Conservation (phyloP, 2,113 vertebrate species). For the Heteronetta atricapilla region DNA sequence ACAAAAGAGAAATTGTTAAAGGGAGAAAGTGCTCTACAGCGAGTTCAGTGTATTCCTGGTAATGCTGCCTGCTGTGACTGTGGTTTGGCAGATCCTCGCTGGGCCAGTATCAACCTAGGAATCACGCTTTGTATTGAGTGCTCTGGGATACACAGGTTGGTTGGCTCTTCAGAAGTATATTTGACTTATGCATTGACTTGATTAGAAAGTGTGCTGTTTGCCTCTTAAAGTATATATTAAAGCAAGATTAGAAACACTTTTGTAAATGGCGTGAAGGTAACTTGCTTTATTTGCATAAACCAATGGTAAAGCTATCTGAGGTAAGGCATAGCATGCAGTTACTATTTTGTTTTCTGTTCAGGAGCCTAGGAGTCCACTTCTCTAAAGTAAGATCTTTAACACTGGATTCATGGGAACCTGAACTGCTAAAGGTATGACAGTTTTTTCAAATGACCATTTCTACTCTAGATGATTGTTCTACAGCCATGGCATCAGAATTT, state of each 20-base stretch:
- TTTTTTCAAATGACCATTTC: not conserved
- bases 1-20: conserved; percentile 89
- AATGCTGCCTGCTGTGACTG: conserved; percentile 93
- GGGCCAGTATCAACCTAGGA: conserved; percentile 98
- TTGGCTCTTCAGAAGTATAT: not conserved
- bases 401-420: conserved; percentile 95
- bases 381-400: conserved; percentile 97
- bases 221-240: not conserved
- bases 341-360: conserved; percentile 51
- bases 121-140: conserved; percentile 97
- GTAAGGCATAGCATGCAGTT: not conserved
- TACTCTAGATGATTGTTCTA: not conserved
- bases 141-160: conserved; percentile 96
- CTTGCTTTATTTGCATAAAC: not conserved
- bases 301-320: not conserved
- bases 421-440: conserved; percentile 90
- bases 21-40: conserved; percentile 91
- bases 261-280: not conserved
- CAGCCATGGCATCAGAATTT: not conserved
- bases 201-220: not conserved
- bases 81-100: conserved; percentile 90
- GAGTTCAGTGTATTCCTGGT: conserved; percentile 89
- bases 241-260: not conserved
- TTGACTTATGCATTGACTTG: not conserved
- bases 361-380: conserved; percentile 97